A percentile compares a stretch with the other conserved stretches of the same genome.
Evolutionary conservation across 2,888 invertebrate genomes (phyloP).

Genomic region (Iphiclides podalirius): DNA sequence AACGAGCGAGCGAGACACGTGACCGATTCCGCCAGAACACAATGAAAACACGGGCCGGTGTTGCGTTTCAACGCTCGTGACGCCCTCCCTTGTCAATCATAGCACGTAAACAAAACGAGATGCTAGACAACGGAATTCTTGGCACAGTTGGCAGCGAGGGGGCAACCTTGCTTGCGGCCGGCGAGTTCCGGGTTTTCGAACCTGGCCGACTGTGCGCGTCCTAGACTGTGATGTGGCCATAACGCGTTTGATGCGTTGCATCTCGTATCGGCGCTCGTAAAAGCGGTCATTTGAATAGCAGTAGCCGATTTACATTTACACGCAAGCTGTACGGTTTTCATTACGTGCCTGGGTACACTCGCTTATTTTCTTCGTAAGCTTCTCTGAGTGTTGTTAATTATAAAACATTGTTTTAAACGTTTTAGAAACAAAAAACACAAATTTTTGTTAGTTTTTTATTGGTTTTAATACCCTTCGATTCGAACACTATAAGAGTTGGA

Average conservation of each 20-base stretch:
- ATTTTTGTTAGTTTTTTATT: no score
- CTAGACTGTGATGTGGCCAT: slow-evolving; percentile 7
- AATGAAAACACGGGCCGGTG: no score
- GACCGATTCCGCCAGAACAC: no score
- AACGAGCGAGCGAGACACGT: no score
- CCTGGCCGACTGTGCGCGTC: not conserved
- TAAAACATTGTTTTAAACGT: no score
- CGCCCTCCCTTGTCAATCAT: slow-evolving; percentile 20
- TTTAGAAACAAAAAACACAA: no score
- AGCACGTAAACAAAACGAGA: slow-evolving; percentile 20
- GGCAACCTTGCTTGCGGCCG: slow-evolving; percentile 17
- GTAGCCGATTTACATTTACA: slow-evolving; percentile 9
- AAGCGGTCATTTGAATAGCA: not conserved
- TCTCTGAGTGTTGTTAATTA: no score
- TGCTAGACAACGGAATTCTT: slow-evolving; percentile 21
- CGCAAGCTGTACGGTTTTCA: no score
- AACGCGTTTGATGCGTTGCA: slow-evolving; percentile 13
- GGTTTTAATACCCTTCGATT: no score
- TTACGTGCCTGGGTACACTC: no score
- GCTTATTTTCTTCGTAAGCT: no score
- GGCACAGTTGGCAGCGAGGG: slow-evolving; percentile 22
- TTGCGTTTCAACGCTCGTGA: not conserved
- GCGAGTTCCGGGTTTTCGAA: slow-evolving; percentile 22
- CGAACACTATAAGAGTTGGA: no score
- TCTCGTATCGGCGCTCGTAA: slow-evolving; percentile 4